Percentiles rank a stretch among this genome's conserved stretches.
These are phyloP conservation scores for Mirza zaza DNA, from an alignment of 2,113 vertebrate genomes.

Conservation along the genomic window DNA sequence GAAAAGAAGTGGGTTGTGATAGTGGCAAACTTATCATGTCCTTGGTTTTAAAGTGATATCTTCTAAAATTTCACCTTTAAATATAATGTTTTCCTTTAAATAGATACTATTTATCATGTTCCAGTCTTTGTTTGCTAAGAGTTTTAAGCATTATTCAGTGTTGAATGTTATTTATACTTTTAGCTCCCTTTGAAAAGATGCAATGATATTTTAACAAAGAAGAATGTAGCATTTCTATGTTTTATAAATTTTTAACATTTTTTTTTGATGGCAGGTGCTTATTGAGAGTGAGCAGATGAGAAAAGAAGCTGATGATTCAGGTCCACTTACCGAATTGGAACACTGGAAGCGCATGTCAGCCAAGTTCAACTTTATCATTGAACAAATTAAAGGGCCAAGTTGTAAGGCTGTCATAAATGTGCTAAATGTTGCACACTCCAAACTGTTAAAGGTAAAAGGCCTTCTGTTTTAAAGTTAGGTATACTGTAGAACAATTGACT, in stretches of 20 bases:
- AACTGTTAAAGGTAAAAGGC: conserved; percentile 85
- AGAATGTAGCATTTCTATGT: not conserved
- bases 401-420: conserved; percentile 87
- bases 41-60: conserved; percentile 46
- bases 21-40: not conserved
- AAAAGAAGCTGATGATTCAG: conserved; percentile 85
- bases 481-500: not conserved
- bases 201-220: not conserved
- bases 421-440: conserved; percentile 86
- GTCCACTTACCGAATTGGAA: conserved; percentile 88
- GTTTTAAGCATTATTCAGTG: not conserved
- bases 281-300: conserved; percentile 86
- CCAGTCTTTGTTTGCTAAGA: not conserved
- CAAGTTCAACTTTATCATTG: conserved; percentile 88
- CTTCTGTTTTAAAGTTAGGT: not conserved
- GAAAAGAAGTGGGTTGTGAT: not conserved
- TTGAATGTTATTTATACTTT: not conserved
- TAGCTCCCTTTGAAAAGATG: not conserved
- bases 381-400: conserved; percentile 87
- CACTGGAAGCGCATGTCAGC: conserved; percentile 89
- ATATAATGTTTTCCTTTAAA: conserved; percentile 14
- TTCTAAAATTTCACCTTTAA: conserved; percentile 3
- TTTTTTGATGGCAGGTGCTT: conserved; percentile 84
- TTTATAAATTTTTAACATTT: not conserved
- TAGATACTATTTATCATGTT: not conserved